Conservation (phyloP, 2,888 invertebrate genomes). For the Lasioglossum vierecki region DNA sequence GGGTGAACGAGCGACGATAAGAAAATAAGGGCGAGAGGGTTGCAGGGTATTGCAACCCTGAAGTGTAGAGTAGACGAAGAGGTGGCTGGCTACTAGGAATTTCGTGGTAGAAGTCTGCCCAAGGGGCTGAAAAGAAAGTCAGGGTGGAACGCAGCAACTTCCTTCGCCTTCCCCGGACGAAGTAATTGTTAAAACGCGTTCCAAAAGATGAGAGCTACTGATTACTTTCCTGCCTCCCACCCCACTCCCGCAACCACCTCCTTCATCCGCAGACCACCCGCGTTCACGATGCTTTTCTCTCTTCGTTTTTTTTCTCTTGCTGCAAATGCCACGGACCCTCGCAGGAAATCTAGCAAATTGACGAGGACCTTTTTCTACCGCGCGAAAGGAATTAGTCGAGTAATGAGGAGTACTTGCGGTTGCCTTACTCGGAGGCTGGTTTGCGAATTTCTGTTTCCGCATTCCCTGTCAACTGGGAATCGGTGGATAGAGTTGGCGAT, state of each 20-base stretch:
- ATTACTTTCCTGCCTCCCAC: conserved; percentile 63
- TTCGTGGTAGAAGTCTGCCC: conserved; percentile 67
- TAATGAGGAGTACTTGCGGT: conserved; percentile 43
- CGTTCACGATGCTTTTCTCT: conserved; percentile 21
- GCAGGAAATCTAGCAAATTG: conserved; percentile 57
- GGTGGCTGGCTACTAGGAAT: conserved; percentile 68
- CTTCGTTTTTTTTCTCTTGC: neutral
- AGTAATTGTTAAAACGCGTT: conserved; percentile 74
- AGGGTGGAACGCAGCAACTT: conserved; percentile 60
- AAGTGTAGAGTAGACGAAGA: conserved; percentile 12
- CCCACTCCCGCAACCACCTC: neutral
- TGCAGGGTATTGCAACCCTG: neutral
- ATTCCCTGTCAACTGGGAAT: neutral
- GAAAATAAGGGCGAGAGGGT: conserved; percentile 61
- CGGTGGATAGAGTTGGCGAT: neutral
- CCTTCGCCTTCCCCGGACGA: conserved; percentile 47
- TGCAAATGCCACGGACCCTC: conserved; percentile 35
- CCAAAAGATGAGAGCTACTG: conserved; percentile 65
- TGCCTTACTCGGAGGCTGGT: neutral
- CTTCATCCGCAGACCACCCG: neutral
- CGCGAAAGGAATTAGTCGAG: conserved; percentile 51
- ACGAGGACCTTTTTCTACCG: conserved; percentile 40
- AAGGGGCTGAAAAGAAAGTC: conserved; percentile 64
- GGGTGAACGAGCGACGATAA: conserved; percentile 61
- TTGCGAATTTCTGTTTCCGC: neutral